A percentile compares a stretch with the other conserved stretches of the same genome.
These are phyloP conservation scores for Drosophila incognita DNA, from an alignment of 2,888 invertebrate genomes.

Conservation along the genomic window DNA sequence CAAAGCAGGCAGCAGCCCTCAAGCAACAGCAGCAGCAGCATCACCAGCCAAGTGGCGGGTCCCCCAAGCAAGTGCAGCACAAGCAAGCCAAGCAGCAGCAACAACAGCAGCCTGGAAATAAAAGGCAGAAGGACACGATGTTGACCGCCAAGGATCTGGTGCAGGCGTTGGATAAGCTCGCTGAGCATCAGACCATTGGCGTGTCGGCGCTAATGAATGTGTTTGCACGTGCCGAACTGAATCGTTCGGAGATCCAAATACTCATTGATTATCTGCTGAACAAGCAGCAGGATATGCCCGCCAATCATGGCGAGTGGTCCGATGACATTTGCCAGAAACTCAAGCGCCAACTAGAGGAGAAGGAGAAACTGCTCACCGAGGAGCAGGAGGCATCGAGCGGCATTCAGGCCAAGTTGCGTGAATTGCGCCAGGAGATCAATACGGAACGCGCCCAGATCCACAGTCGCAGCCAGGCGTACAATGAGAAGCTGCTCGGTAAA, in stretches of 20 bases:
- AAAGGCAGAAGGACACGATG: slow-evolving; percentile 85
- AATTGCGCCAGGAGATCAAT: slow-evolving; percentile 87
- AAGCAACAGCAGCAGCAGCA: slow-evolving; percentile 70
- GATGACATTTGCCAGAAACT: slow-evolving; percentile 95
- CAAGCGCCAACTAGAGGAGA: slow-evolving; percentile 95
- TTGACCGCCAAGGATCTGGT: slow-evolving; percentile 77
- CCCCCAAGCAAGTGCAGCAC: slow-evolving; percentile 80
- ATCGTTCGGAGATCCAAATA: slow-evolving; percentile 94
- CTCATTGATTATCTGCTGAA: slow-evolving; percentile 95
- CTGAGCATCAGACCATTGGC: slow-evolving; percentile 89
- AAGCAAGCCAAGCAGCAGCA: slow-evolving; percentile 84
- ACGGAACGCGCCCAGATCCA: slow-evolving; percentile 83
- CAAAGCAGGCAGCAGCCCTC: slow-evolving; percentile 67
- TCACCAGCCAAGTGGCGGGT: slow-evolving; percentile 74
- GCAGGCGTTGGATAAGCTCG: slow-evolving; percentile 86
- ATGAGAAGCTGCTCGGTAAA: slow-evolving; percentile 81
- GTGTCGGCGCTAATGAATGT: slow-evolving; percentile 90
- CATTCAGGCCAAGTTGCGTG: slow-evolving; percentile 91
- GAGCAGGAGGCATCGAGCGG: slow-evolving; percentile 91
- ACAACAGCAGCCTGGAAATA: slow-evolving; percentile 73
- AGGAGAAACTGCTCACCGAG: slow-evolving; percentile 91
- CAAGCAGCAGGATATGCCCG: slow-evolving; percentile 92
- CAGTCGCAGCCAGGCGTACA: slow-evolving; percentile 78
- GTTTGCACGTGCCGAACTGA: slow-evolving; percentile 92
- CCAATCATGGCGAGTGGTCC: slow-evolving; percentile 93